Conservation (phyloP, 2,888 invertebrate species). For the Chrysomela aeneicollis region DNA sequence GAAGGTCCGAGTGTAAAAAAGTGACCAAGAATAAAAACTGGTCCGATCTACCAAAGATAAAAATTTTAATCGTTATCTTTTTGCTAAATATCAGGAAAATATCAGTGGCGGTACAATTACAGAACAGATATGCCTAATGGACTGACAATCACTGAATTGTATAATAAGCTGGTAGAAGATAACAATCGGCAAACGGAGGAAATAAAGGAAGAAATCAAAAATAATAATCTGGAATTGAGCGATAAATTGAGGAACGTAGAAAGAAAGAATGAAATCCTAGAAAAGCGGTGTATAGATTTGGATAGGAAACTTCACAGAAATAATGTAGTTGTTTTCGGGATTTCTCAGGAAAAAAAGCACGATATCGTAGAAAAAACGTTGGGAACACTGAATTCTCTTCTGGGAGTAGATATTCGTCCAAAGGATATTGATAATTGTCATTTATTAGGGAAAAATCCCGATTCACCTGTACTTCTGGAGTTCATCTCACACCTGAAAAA, state of each 20-base stretch:
- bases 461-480: not conserved
- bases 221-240: not conserved
- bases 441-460: conserved; percentile 1
- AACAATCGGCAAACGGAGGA: not conserved
- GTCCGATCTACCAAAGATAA: too few species aligned
- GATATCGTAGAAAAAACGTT: not conserved
- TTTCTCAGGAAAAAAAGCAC: not conserved
- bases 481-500: not conserved
- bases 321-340: not conserved
- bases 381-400: not conserved
- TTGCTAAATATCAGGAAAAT: too few species aligned
- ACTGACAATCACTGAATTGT: conserved; percentile 1
- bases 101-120: not conserved
- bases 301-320: not conserved
- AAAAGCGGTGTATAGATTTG: not conserved
- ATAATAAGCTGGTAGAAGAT: not conserved
- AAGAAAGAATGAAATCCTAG: not conserved
- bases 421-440: not conserved
- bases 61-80: too few species aligned
- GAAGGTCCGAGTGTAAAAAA: too few species aligned
- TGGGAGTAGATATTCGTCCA: not conserved
- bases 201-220: not conserved
- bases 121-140: not conserved
- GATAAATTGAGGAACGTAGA: not conserved
- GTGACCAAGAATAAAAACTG: too few species aligned